Conservation (phyloP, 1,140 invertebrate species). For the Drosophila kepulauana region DNA sequence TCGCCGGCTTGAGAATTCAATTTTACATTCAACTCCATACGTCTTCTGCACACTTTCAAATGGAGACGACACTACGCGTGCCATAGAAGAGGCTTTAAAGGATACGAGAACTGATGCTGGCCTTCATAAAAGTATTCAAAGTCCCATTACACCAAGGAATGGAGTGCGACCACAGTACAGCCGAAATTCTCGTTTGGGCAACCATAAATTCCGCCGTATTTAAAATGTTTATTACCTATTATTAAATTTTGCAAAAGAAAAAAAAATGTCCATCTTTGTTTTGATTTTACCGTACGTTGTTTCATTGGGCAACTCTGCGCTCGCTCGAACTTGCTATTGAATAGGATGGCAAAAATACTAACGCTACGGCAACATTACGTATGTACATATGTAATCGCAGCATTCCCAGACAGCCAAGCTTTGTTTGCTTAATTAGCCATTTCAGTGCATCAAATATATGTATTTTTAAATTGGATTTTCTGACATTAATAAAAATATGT, state of each 20-base stretch:
- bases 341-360: not conserved
- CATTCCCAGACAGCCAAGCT: no score
- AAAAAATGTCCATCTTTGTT: not conserved
- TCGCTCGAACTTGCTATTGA: no score
- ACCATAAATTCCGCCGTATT: constrained; percentile 30
- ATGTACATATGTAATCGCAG: no score
- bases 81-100: not conserved
- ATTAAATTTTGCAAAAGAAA: not conserved
- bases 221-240: not conserved
- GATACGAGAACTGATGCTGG: no score
- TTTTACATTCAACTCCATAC: constrained; percentile 16
- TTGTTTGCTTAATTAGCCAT: no score
- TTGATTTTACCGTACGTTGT: not conserved
- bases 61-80: not conserved
- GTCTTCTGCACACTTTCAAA: not conserved
- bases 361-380: no score
- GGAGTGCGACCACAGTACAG: constrained; percentile 2
- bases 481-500: not conserved
- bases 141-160: constrained; percentile 12
- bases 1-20: not conserved
- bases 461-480: no score
- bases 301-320: not conserved
- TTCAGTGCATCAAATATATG: no score
- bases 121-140: not conserved
- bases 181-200: constrained; percentile 22